These are phyloP conservation scores for Hipparchia semele DNA, from an alignment of 2,888 invertebrate genomes.

Conservation along the genomic window DNA sequence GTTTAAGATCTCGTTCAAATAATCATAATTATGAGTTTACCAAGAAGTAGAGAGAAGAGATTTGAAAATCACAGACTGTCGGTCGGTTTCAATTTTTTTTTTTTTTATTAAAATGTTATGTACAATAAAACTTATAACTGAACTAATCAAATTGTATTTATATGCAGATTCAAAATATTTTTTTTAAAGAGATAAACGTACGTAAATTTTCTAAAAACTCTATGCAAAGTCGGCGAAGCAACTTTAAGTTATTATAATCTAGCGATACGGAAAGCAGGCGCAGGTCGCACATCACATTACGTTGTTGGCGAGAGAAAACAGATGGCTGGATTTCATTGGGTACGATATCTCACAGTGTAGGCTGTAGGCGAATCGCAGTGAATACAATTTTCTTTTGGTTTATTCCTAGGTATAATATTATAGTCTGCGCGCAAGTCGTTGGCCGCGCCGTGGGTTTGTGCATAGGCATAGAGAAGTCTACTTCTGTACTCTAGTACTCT, in stretches of 20 bases:
- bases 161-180: not conserved
- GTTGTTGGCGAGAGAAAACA: constrained; percentile 70
- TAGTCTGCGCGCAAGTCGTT: no score
- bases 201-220: not conserved
- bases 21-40: no score
- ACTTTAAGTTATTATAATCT: constrained; percentile 42
- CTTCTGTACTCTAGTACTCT: no score
- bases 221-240: constrained; percentile 19
- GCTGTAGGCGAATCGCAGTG: constrained; percentile 65
- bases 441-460: no score
- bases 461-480: no score
- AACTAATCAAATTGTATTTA: no score
- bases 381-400: not conserved
- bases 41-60: no score
- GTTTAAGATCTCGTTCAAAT: no score
- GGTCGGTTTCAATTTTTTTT: no score
- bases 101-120: no score
- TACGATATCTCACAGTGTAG: constrained; percentile 69
- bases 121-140: no score
- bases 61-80: no score
- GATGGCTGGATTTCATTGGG: constrained; percentile 72
- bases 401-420: not conserved
- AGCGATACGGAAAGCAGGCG: constrained; percentile 59
- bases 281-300: constrained; percentile 66
- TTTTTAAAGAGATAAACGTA: not conserved